Percentiles rank a stretch among this genome's conserved stretches.
phyloP scores from a whole-genome alignment of 2,888 invertebrate species.

The Ditula angustiorana region DNA sequence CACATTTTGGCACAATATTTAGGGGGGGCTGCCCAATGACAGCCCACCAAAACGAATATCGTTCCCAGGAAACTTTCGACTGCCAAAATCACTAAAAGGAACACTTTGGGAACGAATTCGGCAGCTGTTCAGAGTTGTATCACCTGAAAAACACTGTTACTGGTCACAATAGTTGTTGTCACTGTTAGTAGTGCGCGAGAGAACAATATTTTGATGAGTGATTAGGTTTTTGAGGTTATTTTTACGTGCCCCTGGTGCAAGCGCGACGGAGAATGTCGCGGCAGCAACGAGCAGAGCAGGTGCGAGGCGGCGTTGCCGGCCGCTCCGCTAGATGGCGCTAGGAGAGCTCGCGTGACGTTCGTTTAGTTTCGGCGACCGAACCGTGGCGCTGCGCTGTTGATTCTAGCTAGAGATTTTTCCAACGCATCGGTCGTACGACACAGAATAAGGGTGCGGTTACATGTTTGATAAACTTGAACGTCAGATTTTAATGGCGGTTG shows the following conservation, averaged over 20 bases:
- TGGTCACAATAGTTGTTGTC: constrained; percentile 59
- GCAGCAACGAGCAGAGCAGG: constrained; percentile 57
- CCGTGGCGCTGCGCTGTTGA: constrained; percentile 79
- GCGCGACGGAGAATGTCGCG: constrained; percentile 78
- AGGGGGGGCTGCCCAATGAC: constrained; percentile 83
- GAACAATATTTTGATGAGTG: constrained; percentile 73
- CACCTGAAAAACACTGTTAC: constrained; percentile 62
- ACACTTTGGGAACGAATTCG: constrained; percentile 63
- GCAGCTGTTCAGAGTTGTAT: constrained; percentile 54
- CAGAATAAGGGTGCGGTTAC: constrained; percentile 68
- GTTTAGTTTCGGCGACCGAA: constrained; percentile 79
- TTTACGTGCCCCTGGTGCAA: constrained; percentile 82
- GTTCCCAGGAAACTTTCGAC: constrained; percentile 79
- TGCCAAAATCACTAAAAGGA: constrained; percentile 69
- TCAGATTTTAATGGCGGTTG: neutral
- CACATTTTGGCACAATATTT: constrained; percentile 82
- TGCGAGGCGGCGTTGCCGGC: constrained; percentile 58
- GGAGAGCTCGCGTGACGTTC: constrained; percentile 67
- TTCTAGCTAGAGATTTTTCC: constrained; percentile 83
- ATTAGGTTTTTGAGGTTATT: constrained; percentile 81
- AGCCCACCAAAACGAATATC: constrained; percentile 82
- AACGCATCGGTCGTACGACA: constrained; percentile 76
- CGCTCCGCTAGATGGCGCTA: constrained; percentile 74
- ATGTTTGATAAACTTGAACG: constrained; percentile 45
- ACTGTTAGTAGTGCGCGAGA: constrained; percentile 65